Conservation (phyloP, 2,113 vertebrate species). For the Atlantisia rogersi region DNA sequence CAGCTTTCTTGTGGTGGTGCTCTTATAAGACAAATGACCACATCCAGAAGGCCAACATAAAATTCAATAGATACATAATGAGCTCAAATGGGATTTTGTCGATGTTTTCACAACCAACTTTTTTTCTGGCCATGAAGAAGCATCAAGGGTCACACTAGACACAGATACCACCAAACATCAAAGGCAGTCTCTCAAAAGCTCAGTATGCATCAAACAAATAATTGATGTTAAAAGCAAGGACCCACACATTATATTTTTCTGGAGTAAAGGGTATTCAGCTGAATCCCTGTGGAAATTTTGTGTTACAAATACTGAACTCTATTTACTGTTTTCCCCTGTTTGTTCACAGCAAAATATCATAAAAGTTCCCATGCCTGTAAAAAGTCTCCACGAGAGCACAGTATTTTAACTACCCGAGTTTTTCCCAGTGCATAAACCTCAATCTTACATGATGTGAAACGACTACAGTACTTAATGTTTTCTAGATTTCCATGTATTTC, state of each 20-base stretch:
- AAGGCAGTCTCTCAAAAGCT: neutral
- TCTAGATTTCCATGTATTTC: neutral
- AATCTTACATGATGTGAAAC: neutral
- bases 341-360: neutral
- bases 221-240: neutral
- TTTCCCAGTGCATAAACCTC: neutral
- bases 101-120: neutral
- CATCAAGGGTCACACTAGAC: neutral
- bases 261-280: neutral
- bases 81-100: constrained; percentile 5
- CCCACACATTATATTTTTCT: neutral
- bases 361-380: neutral
- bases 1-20: neutral
- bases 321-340: neutral
- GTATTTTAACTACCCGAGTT: neutral
- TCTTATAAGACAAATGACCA: constrained; percentile 1
- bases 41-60: neutral
- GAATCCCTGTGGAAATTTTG: neutral
- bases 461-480: neutral
- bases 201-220: neutral
- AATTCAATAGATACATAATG: neutral
- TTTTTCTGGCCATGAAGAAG: neutral
- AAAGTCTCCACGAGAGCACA: neutral
- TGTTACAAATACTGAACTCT: neutral
- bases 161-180: constrained; percentile 15